Conservation (phyloP, 2,113 vertebrate species). For the Phyllostomus hastatus region DNA sequence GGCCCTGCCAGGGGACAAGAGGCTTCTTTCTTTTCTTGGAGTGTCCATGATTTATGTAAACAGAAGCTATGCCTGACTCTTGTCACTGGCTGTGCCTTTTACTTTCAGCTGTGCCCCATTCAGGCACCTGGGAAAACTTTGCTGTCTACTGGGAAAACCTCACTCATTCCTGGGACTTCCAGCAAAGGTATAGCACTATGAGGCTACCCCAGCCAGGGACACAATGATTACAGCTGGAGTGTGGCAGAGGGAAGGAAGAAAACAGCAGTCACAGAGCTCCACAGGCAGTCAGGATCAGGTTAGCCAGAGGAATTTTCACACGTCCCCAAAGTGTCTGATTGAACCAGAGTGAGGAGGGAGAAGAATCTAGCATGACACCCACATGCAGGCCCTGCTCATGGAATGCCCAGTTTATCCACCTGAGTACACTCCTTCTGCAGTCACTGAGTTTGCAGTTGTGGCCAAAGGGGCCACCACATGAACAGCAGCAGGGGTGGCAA, state of each 20-base stretch:
- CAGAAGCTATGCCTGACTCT: not conserved
- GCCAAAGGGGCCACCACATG: not conserved
- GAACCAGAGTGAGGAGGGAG: not conserved
- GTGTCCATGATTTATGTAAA: not conserved
- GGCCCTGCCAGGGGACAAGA: not conserved
- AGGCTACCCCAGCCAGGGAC: not conserved
- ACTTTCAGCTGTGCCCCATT: not conserved
- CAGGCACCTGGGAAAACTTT: not conserved
- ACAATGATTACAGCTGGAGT: rapidly evolving
- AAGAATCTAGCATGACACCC: not conserved
- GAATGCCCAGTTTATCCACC: not conserved
- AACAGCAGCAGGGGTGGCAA: not conserved
- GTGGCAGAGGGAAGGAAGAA: not conserved
- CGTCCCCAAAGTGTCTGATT: not conserved
- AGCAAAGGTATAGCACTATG: rapidly evolving
- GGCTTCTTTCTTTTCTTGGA: too few relatives aligned
- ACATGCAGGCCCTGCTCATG: not conserved
- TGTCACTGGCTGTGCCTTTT: too few relatives aligned
- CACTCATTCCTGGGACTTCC: not conserved
- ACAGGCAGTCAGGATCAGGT: not conserved
- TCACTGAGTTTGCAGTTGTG: not conserved
- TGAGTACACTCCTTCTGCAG: too few relatives aligned
- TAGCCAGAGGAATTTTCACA: not conserved
- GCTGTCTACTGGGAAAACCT: not conserved
- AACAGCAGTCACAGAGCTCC: not conserved